A percentile compares a stretch with the other conserved stretches of the same genome.
phyloP scores from a whole-genome alignment of 92 coral and sea anemone species.

The Scolanthus callimorphus region DNA sequence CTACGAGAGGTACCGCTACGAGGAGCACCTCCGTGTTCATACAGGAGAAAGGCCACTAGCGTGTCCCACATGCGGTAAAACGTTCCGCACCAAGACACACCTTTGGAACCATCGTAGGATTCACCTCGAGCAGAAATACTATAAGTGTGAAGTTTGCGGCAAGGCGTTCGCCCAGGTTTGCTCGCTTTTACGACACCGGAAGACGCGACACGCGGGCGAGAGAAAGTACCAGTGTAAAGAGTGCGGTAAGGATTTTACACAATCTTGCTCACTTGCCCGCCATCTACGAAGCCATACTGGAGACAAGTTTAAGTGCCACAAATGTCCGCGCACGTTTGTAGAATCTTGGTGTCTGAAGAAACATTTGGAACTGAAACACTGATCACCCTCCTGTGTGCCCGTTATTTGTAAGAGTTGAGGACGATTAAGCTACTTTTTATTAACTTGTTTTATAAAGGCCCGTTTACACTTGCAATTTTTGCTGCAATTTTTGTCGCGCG shows the following conservation, averaged over 20 bases:
- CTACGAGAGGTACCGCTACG: background rate
- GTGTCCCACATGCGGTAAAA: constrained; percentile 17
- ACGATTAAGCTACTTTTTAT: too few relatives aligned
- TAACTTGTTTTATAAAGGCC: too few relatives aligned
- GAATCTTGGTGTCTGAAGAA: constrained; percentile 25
- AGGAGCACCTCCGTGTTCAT: constrained; percentile 5
- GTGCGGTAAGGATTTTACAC: constrained; percentile 24
- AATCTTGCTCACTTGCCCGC: constrained; percentile 28
- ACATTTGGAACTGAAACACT: constrained; percentile 16
- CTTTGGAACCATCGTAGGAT: constrained; percentile 10
- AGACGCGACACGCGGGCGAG: background rate
- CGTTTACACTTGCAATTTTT: too few relatives aligned
- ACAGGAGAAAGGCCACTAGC: constrained; percentile 22
- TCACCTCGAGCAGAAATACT: constrained; percentile 4
- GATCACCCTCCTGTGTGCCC: too few relatives aligned
- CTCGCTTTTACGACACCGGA: constrained; percentile 12
- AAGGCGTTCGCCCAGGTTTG: constrained; percentile 14
- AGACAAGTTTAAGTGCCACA: constrained; percentile 19
- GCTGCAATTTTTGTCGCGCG: too few relatives aligned
- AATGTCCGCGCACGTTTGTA: constrained; percentile 12
- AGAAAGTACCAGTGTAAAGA: constrained; percentile 3
- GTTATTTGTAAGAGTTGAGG: too few relatives aligned
- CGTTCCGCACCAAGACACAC: constrained; percentile 6
- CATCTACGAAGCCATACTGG: constrained; percentile 31
- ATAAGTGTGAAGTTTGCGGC: constrained; percentile 6